A percentile compares a stretch with the other conserved stretches of the same genome.
Evolutionary conservation across 2,797 vertebrate genomes (phyloP).

Genomic region (Netta rufina): DNA sequence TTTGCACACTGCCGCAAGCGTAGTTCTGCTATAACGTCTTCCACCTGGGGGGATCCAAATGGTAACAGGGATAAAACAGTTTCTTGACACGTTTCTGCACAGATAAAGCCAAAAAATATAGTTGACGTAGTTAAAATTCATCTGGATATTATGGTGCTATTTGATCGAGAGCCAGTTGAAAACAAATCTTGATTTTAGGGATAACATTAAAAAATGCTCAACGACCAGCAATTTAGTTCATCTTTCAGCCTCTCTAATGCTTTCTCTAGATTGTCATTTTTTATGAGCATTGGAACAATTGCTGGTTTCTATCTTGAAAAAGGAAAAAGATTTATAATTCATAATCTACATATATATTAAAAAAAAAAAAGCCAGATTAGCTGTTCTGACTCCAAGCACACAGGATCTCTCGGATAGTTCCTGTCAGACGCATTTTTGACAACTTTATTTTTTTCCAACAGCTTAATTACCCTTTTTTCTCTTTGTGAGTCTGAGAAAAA

Average conservation of each 20-base stretch:
- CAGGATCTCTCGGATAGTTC: constrained; percentile 44
- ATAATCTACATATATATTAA: constrained; percentile 21
- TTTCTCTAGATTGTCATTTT: constrained; percentile 59
- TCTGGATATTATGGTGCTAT: neutral
- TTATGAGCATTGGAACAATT: constrained; percentile 50
- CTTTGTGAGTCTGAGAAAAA: constrained; percentile 88
- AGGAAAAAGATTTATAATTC: constrained; percentile 49
- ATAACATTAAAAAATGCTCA: constrained; percentile 2
- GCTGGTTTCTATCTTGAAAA: constrained; percentile 55
- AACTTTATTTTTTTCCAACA: constrained; percentile 62
- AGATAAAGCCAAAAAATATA: neutral
- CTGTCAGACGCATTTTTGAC: constrained; percentile 68
- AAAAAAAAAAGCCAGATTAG: constrained; percentile 63
- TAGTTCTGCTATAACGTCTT: constrained; percentile 94
- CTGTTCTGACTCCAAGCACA: constrained; percentile 58
- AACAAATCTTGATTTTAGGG: constrained; percentile 17
- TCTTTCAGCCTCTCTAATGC: constrained; percentile 14
- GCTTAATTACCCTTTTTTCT: constrained; percentile 87
- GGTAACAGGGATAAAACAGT: neutral
- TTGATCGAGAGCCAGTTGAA: constrained; percentile 4
- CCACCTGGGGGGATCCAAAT: constrained; percentile 81
- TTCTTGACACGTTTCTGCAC: neutral
- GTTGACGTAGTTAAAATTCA: neutral
- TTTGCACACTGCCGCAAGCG: constrained; percentile 92
- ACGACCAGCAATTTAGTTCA: neutral